Percentiles rank a stretch among this genome's conserved stretches.
These are phyloP conservation scores for Magallana ariakensis DNA, from an alignment of 1,140 invertebrate genomes.

Conservation along the genomic window DNA sequence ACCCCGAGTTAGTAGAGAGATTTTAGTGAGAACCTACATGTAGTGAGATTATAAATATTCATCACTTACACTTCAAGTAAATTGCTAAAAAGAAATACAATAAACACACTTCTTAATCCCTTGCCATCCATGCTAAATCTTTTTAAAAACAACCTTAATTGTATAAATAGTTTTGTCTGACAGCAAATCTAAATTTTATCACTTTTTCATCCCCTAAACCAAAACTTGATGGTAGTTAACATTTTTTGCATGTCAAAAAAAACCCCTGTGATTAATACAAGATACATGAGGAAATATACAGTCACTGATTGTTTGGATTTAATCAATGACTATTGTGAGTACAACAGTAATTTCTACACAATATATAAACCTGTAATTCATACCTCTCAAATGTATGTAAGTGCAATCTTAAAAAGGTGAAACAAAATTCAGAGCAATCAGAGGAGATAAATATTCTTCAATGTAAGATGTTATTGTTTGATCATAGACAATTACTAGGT, in stretches of 20 bases:
- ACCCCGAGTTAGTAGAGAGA: slow-evolving; percentile 11
- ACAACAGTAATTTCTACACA: not conserved
- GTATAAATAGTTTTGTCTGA: no score
- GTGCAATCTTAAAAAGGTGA: slow-evolving; percentile 51
- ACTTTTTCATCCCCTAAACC: no score
- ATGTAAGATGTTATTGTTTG: no score
- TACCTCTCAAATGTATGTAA: slow-evolving; percentile 56
- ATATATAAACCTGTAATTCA: not conserved
- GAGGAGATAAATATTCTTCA: no score
- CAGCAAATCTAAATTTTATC: no score
- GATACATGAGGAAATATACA: not conserved
- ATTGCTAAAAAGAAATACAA: slow-evolving; percentile 18
- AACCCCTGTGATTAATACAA: no score
- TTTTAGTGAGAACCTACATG: slow-evolving; percentile 6
- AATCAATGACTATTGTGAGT: not conserved
- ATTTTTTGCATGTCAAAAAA: no score
- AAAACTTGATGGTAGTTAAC: no score
- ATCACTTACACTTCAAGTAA: slow-evolving; percentile 24
- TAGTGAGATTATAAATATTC: not conserved
- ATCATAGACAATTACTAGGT: no score
- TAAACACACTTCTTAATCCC: not conserved
- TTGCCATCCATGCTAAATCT: no score
- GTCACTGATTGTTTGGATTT: not conserved
- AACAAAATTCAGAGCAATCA: not conserved
- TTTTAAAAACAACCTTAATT: no score